These are phyloP conservation scores for Caenorhabditis latens DNA, from an alignment of 1,140 invertebrate genomes.

Conservation along the genomic window DNA sequence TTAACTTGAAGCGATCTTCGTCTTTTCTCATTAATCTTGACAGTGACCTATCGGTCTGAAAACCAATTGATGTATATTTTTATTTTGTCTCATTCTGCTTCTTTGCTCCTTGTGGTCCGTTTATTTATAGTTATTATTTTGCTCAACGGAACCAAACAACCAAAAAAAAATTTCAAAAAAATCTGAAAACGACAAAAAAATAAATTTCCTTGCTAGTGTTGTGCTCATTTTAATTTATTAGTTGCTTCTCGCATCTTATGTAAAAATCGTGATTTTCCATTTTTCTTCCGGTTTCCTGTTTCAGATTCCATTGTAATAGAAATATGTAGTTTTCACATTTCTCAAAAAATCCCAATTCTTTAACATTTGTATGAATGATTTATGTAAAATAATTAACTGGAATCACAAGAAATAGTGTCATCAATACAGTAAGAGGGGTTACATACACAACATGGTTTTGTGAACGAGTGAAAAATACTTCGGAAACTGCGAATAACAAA, in stretches of 20 bases:
- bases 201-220: neutral
- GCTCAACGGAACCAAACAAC: neutral
- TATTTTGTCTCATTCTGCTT: neutral
- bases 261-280: neutral
- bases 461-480: slow-evolving; percentile 3
- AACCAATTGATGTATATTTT: neutral
- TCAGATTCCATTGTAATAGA: neutral
- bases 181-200: slow-evolving; percentile 4
- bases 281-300: neutral
- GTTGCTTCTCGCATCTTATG: neutral
- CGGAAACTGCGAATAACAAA: neutral
- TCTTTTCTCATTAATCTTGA: neutral
- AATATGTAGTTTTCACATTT: neutral
- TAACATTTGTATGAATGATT: slow-evolving; percentile 43
- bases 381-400: slow-evolving; percentile 32
- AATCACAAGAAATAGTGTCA: slow-evolving; percentile 30
- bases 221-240: neutral
- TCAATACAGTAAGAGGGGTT: neutral
- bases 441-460: slow-evolving; percentile 12
- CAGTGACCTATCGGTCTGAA: neutral
- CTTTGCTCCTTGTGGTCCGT: neutral
- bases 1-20: slow-evolving; percentile 38
- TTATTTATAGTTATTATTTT: neutral
- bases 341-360: neutral
- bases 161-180: slow-evolving; percentile 24